Evolutionary conservation across 2,113 vertebrate genomes (phyloP).

Genomic region (Podarcis muralis): DNA sequence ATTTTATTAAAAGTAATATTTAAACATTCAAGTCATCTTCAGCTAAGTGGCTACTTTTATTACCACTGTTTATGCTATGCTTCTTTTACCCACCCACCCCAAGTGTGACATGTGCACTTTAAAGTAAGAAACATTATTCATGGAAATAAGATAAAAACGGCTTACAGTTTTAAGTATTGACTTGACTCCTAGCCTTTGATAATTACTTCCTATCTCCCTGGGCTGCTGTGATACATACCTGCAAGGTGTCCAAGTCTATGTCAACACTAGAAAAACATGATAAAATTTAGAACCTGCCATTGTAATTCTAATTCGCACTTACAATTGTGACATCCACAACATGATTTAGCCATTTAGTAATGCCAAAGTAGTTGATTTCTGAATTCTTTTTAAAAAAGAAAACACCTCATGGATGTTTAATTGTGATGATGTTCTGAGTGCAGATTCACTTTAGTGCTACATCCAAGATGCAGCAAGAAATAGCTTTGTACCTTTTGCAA

Average conservation of each 20-base stretch:
- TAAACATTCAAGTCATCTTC: slow-evolving; percentile 3
- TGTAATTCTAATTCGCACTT: background rate
- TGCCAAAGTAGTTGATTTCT: background rate
- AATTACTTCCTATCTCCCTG: background rate
- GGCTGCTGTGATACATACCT: background rate
- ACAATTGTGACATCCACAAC: background rate
- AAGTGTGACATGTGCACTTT: background rate
- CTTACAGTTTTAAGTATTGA: accelerated
- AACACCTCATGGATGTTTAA: background rate
- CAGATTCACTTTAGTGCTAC: background rate
- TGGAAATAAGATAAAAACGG: slow-evolving; percentile 9
- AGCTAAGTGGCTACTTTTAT: background rate
- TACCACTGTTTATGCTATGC: background rate
- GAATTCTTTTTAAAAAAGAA: background rate
- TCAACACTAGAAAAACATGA: background rate
- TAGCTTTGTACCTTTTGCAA: background rate
- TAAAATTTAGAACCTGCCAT: background rate
- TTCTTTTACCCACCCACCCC: background rate
- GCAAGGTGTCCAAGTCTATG: background rate
- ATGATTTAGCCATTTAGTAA: background rate
- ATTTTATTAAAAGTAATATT: slow-evolving; percentile 1
- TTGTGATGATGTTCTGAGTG: background rate
- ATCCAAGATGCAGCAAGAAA: too few relatives aligned
- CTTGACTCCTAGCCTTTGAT: background rate
- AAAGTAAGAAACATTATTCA: background rate